phyloP scores from a whole-genome alignment of 64 coral and sea anemone species.

The Hydrozoanthus tunicans region DNA sequence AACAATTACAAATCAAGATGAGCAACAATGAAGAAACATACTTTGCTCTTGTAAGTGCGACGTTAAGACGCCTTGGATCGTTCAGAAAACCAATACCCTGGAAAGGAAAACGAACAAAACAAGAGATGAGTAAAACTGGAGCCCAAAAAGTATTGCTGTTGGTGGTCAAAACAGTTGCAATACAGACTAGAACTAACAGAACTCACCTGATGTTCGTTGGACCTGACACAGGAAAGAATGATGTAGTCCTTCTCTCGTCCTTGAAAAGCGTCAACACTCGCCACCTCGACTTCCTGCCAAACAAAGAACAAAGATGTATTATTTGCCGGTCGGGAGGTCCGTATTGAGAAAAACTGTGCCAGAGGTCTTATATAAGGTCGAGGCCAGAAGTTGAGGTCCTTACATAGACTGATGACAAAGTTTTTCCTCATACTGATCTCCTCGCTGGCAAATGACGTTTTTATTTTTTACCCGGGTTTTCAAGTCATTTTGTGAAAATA shows the following conservation, averaged over 20 bases:
- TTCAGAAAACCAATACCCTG: conserved; percentile 99
- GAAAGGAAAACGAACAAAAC: neutral
- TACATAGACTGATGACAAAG: no score
- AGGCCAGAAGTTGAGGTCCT: no score
- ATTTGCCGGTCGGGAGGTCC: neutral
- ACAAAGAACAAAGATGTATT: neutral
- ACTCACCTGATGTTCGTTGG: conserved; percentile 98
- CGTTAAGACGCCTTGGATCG: conserved; percentile 96
- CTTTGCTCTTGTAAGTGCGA: conserved; percentile 97
- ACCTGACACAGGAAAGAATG: conserved; percentile 98
- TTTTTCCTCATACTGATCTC: no score
- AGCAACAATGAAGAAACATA: conserved; percentile 28
- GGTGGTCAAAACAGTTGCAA: no score
- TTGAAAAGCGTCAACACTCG: conserved; percentile 98
- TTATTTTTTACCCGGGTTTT: no score
- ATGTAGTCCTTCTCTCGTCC: conserved; percentile 99
- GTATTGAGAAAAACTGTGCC: no score
- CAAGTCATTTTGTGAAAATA: no score
- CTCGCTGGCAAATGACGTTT: no score
- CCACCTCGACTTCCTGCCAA: conserved; percentile 92
- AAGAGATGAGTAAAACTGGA: neutral
- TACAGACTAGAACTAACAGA: neutral
- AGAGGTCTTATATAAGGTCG: no score
- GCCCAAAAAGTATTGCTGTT: no score
- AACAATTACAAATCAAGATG: neutral